A percentile compares a stretch with the other conserved stretches of the same genome.
phyloP scores from a whole-genome alignment of 2,113 vertebrate genomes.

The Perca flavescens region DNA sequence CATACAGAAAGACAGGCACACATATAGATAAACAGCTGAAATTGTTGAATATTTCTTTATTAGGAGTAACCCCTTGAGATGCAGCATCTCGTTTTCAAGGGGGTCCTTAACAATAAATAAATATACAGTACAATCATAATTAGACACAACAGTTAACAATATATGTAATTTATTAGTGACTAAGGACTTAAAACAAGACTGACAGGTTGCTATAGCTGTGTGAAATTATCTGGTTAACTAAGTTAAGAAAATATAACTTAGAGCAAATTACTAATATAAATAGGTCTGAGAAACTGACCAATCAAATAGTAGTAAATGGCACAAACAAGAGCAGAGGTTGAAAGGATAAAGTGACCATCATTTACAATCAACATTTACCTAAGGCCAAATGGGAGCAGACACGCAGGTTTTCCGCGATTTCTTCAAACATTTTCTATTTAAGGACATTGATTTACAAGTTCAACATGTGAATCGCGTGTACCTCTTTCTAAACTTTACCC shows the following conservation, averaged over 20 bases:
- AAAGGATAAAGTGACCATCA: conserved; percentile 17
- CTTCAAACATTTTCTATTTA: conserved; percentile 42
- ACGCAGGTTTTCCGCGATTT: conserved; percentile 15
- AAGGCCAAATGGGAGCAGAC: neutral
- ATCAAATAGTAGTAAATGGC: neutral
- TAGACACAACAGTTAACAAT: neutral
- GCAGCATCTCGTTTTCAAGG: too few relatives aligned
- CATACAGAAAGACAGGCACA: conserved; percentile 15
- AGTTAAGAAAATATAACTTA: neutral
- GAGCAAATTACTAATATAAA: neutral
- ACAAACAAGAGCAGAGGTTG: conserved; percentile 10
- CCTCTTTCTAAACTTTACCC: conserved; percentile 47
- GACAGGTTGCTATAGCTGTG: neutral
- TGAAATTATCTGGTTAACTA: neutral
- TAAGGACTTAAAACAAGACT: neutral
- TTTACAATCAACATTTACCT: conserved; percentile 38
- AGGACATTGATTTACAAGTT: neutral
- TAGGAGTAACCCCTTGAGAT: too few relatives aligned
- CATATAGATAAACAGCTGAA: neutral
- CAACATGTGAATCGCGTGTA: conserved; percentile 18
- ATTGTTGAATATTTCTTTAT: too few relatives aligned
- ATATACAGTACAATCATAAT: too few relatives aligned
- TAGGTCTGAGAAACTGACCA: neutral
- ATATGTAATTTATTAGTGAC: neutral
- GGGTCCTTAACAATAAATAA: too few relatives aligned